phyloP scores from a whole-genome alignment of 2,888 invertebrate genomes.

The Gasteruption jaculator region DNA sequence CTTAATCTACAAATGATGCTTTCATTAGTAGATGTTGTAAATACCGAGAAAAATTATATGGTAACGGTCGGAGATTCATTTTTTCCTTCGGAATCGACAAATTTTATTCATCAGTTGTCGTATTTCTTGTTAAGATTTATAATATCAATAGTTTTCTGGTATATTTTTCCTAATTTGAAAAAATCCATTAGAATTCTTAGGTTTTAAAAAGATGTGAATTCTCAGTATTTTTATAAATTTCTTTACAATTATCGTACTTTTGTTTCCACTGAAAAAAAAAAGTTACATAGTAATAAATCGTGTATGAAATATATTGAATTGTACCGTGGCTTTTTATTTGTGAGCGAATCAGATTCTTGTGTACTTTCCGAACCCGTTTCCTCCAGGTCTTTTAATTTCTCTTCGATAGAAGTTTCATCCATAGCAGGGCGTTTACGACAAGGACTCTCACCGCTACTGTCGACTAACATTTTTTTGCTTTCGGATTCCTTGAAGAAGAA shows the following conservation, averaged over 20 bases:
- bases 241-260: too few relatives aligned
- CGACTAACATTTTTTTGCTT: not conserved
- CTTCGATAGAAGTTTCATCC: conserved; percentile 11
- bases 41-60: too few relatives aligned
- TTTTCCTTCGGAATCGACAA: too few relatives aligned
- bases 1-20: conserved; percentile 26
- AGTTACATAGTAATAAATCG: conserved; percentile 3
- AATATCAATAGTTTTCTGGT: too few relatives aligned
- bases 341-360: conserved; percentile 23
- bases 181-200: too few relatives aligned
- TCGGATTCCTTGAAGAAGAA: conserved; percentile 13
- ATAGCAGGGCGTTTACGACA: conserved; percentile 35
- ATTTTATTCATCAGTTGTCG: too few relatives aligned
- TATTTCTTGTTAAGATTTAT: too few relatives aligned
- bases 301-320: conserved; percentile 8
- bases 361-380: conserved; percentile 8
- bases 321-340: conserved; percentile 41
- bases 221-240: too few relatives aligned
- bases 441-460: conserved; percentile 16
- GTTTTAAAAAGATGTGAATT: too few relatives aligned
- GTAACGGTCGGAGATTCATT: too few relatives aligned
- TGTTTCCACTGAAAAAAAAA: too few relatives aligned
- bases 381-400: conserved; percentile 12
- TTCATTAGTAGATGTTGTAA: not conserved
- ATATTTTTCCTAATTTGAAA: too few relatives aligned